A percentile compares a stretch with the other conserved stretches of the same genome.
These are phyloP conservation scores for Onychostoma macrolepis DNA, from an alignment of 2,113 vertebrate genomes.

Conservation along the genomic window DNA sequence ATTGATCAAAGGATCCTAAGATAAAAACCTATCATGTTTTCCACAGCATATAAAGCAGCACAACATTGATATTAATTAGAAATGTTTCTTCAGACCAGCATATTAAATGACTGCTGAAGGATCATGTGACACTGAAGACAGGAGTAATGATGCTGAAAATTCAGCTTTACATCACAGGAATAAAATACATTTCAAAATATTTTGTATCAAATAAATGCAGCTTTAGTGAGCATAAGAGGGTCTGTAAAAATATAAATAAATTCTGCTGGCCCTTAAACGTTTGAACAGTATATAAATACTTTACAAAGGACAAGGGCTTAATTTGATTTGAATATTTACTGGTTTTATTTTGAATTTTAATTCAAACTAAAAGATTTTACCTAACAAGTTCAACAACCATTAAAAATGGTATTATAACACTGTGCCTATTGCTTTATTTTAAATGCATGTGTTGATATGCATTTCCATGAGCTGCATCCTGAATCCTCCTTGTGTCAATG, in stretches of 20 bases:
- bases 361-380: not conserved
- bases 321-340: not conserved
- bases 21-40: not conserved
- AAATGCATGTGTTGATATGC: not conserved
- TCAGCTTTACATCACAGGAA: not conserved
- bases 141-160: not conserved
- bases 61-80: not conserved
- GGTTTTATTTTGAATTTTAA: not conserved
- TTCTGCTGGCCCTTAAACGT: not conserved
- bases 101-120: not conserved
- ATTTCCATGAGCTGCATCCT: constrained; percentile 10
- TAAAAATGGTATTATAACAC: not conserved
- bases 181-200: not conserved
- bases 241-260: not conserved
- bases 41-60: not conserved
- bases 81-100: not conserved
- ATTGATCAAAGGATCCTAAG: not conserved
- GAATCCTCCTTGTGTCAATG: constrained; percentile 10
- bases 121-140: not conserved
- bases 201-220: not conserved
- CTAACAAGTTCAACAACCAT: not conserved
- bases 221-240: not conserved
- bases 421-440: not conserved
- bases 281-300: not conserved
- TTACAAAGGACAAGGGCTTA: not conserved